These are phyloP conservation scores for Pristionchus fissidentatus DNA, from an alignment of 2,888 invertebrate genomes.

Conservation along the genomic window DNA sequence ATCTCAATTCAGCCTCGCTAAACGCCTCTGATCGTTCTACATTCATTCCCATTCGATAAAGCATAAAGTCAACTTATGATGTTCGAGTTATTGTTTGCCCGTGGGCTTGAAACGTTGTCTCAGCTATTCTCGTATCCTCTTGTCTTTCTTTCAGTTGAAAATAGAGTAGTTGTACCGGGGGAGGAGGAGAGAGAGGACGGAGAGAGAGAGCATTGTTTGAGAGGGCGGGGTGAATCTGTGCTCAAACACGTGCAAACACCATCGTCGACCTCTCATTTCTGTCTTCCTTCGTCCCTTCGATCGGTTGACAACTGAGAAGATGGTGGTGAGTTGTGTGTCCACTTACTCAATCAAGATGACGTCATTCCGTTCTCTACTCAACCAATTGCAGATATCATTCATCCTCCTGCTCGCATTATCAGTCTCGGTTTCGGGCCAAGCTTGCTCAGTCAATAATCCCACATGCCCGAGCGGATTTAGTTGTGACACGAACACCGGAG, in stretches of 20 bases:
- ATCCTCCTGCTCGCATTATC: background rate
- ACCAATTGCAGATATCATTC: background rate
- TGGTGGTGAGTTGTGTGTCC: background rate
- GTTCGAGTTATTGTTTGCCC: too few relatives aligned
- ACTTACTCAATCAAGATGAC: background rate
- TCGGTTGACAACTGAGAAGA: background rate
- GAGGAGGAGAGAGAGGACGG: conserved; percentile 13
- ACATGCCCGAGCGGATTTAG: conserved; percentile 38
- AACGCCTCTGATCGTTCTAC: too few relatives aligned
- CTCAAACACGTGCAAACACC: conserved; percentile 31
- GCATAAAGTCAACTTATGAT: background rate
- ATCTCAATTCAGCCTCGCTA: too few relatives aligned
- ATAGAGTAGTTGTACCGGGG: conserved; percentile 43
- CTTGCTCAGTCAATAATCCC: background rate
- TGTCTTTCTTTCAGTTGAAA: conserved; percentile 11
- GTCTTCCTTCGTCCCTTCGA: background rate
- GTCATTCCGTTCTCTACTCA: too few relatives aligned
- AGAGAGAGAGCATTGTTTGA: background rate
- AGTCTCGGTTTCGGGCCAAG: background rate
- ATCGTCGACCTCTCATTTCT: conserved; percentile 29
- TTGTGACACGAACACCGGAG: conserved; percentile 46
- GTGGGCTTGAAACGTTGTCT: background rate
- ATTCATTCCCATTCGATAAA: too few relatives aligned
- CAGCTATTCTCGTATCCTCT: background rate
- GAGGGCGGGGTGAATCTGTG: conserved; percentile 30